Base-by-base conservation (phyloP, 2,888 invertebrate genomes). In the Chesias legatella region DNA sequence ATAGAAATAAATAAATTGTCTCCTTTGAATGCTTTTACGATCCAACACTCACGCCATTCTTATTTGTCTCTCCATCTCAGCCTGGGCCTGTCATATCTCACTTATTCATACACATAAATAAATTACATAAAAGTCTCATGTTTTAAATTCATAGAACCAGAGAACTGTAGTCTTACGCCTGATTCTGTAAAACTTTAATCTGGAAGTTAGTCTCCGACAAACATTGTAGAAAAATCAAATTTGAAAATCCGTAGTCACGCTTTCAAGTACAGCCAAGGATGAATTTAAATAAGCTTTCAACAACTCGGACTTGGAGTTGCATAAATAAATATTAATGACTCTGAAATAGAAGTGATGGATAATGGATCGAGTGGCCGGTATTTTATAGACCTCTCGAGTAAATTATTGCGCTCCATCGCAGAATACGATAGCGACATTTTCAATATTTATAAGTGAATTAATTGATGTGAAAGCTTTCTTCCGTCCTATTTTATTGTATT, bases 251-350 rank as follows among this genome's bases (percentile, higher is more conserved):
- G 60, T 46, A 48, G 60, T 60, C 63, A 58, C 56, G 67, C 78
- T 78, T 75, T 79, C 76, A 74, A 74, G 73, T 67, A 67, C 68
- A 53, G 69, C 71, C 68, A 69, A 72, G 76, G 75, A 76, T 80
- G 79, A 84, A 85, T 85, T 77, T 79, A 79, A 84, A 85, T 81
- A 71, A 79, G 82, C 78, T 74, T 67, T 76, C 71, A 75, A 72
- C 75, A 67, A 59, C 70, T 76, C 71, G 69, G 76, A 77, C 74
- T 77, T 62, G 67, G 73, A 73, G 72, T 70, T 75, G 73, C 74
- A 81, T 83, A 79, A 82, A 81, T 83, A 79, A 82, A 85, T 84
- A 82, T 82, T 84, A 79, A 84, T 84, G 79, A 60, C 6, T 60
- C 54, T 51, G 61, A 65, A 67, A 69, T 69, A 67, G 69, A 71